Base-by-base conservation (phyloP, 2,113 vertebrate genomes). In the Gallinago jamesoni region DNA sequence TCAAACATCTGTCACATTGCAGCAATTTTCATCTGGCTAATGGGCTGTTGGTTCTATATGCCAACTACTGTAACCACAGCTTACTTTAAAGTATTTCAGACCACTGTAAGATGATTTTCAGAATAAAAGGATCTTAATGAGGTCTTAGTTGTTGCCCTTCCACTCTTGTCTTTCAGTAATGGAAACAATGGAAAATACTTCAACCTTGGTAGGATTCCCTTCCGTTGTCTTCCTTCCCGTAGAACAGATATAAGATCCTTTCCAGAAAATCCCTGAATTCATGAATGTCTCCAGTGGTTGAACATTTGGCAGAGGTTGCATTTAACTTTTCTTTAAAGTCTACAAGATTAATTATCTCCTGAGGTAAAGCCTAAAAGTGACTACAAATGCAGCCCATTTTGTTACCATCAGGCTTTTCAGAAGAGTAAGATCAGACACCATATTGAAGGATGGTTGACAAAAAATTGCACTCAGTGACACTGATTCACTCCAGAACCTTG, bases 1-100 rank as follows among this genome's bases (percentile, higher is more conserved):
- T 95, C 95, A 94, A 96, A 94, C 94, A 95, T 93, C 93, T 95
- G 94, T 91, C 91, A 96, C 50, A 93, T 56, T 79, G 77, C 77
- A 95, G 57, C 66, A 95, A 64, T 96, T 94, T 96, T 97, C 93
- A 89, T 89, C 91, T 84, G 72, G 52, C 35, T 92, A 93, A 95
- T 90, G 83, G 90, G 60, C 52, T 93, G 39, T 89, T 88, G 76
- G 59, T 56, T 77, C 69, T 87, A 10, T 60, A 78, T 48, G 43
- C 84, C 87, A 91, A 80, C 27, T 62, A 87, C 53, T 60, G 24
- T 81, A 95, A 96, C 89, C 77, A 84, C 56, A 63, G 74, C 60
- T 87, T 90, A 70, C 59, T 88, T 83, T 48, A 67, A 92, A 89
- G 37, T 80, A 64, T 92, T 93, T 85, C 83, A 87, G 59, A 62